Conservation (phyloP, 2,797 vertebrate genomes). For the Crypturellus tataupa region DNA sequence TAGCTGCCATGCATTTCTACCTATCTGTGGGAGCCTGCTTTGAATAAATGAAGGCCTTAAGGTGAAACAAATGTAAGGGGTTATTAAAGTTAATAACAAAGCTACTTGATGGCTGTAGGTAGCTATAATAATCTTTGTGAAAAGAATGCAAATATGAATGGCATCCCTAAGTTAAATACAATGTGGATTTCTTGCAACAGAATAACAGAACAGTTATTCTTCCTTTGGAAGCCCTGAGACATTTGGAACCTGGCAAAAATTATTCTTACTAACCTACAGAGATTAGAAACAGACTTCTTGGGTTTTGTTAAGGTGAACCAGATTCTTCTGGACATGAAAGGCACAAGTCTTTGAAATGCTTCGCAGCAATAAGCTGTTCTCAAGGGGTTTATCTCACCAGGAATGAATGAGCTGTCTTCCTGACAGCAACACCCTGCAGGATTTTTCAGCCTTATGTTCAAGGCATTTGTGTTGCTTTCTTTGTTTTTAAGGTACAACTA, state of each 20-base stretch:
- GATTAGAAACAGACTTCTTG: neutral
- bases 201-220: neutral
- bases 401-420: neutral
- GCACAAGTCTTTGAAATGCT: neutral
- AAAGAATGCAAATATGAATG: neutral
- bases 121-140: neutral
- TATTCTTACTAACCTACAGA: neutral
- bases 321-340: neutral
- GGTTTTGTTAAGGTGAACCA: neutral
- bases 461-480: neutral
- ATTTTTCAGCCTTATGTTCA: neutral
- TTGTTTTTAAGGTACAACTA: neutral
- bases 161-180: neutral
- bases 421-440: no score
- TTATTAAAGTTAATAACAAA: neutral
- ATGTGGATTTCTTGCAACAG: neutral
- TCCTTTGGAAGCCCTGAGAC: neutral
- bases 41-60: neutral
- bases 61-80: neutral
- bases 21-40: neutral
- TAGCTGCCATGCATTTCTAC: neutral
- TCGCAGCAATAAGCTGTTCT: fast-evolving
- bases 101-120: neutral
- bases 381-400: neutral
- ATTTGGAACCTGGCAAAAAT: neutral